Percentiles rank a stretch among this genome's conserved stretches.
phyloP scores from a whole-genome alignment of 2,113 vertebrate genomes.

The Microcebus murinus region DNA sequence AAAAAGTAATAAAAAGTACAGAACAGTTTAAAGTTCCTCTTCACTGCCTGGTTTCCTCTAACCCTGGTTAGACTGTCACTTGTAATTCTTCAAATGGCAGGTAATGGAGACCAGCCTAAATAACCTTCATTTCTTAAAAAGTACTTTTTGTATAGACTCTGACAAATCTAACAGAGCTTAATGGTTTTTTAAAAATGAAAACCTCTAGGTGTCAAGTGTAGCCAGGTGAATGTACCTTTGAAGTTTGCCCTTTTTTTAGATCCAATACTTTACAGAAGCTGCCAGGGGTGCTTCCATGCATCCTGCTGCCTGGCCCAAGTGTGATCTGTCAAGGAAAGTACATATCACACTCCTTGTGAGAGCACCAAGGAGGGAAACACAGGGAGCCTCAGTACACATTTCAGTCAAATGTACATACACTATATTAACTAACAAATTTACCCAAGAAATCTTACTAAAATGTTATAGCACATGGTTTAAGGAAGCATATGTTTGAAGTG shows the following conservation, averaged over 20 bases:
- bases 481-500: neutral
- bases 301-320: neutral
- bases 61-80: neutral
- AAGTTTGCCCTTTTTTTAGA: neutral
- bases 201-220: neutral
- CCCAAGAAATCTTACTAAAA: neutral
- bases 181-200: conserved; percentile 11
- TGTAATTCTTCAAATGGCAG: conserved; percentile 2
- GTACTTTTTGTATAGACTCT: conserved; percentile 16
- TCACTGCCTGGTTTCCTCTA: neutral
- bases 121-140: neutral
- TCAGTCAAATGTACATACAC: neutral
- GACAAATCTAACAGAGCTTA: neutral
- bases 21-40: conserved; percentile 10
- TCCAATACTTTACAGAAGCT: neutral
- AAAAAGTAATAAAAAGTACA: conserved; percentile 21
- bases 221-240: neutral
- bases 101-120: neutral
- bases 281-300: neutral
- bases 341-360: neutral
- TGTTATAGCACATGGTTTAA: neutral
- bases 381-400: neutral
- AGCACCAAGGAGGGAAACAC: neutral
- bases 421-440: neutral
- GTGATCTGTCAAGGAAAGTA: neutral